Evolutionary conservation across 2,888 invertebrate genomes (phyloP).

Genomic region (Saturnia pavonia): DNA sequence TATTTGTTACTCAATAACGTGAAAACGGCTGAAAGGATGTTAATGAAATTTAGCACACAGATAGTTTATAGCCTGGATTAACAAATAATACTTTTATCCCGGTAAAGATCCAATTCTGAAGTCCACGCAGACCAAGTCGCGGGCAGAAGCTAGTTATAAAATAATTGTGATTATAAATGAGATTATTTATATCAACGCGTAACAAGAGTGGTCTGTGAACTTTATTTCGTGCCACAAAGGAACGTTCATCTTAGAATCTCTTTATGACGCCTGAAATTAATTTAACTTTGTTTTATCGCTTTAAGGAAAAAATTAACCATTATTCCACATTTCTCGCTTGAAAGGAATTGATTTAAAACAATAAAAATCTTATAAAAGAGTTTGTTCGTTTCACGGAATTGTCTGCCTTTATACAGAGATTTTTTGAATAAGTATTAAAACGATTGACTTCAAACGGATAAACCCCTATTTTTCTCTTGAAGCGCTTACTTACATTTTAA

Average conservation of each 20-base stretch:
- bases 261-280: constrained; percentile 40
- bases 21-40: too few species aligned
- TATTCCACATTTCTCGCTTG: constrained; percentile 26
- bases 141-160: neutral
- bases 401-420: constrained; percentile 31
- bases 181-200: neutral
- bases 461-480: constrained; percentile 34
- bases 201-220: neutral
- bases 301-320: constrained; percentile 29
- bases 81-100: too few species aligned
- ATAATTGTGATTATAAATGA: neutral
- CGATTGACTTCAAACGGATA: constrained; percentile 38
- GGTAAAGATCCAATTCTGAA: too few species aligned
- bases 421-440: constrained; percentile 38
- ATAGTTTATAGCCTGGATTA: too few species aligned
- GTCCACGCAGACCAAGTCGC: too few species aligned
- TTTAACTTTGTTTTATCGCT: constrained; percentile 30
- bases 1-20: too few species aligned
- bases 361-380: constrained; percentile 29
- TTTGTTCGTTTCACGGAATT: constrained; percentile 29
- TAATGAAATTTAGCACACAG: too few species aligned
- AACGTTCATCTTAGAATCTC: constrained; percentile 39
- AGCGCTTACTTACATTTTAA: constrained; percentile 30
- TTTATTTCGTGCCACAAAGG: constrained; percentile 31
- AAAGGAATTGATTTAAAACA: constrained; percentile 23